These are phyloP conservation scores for Xenentodon cancila DNA, from an alignment of 2,797 vertebrate genomes.

Conservation along the genomic window DNA sequence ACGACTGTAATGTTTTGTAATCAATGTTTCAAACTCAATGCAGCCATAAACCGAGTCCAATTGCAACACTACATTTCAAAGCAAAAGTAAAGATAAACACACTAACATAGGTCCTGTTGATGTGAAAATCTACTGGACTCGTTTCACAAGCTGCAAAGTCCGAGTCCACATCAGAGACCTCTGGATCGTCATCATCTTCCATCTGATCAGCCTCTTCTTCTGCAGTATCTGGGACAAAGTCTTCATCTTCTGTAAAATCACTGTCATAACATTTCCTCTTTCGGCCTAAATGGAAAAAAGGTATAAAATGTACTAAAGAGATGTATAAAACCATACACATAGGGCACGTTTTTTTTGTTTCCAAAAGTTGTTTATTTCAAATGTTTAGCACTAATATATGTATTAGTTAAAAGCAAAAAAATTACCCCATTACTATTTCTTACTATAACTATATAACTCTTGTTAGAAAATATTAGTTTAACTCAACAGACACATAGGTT, in stretches of 20 bases:
- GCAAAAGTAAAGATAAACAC: neutral
- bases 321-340: too few relatives aligned
- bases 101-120: constrained; percentile 35
- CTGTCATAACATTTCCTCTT: constrained; percentile 71
- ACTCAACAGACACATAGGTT: too few relatives aligned
- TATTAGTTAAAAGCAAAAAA: too few relatives aligned
- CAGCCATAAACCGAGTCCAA: too few relatives aligned
- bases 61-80: neutral
- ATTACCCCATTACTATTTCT: too few relatives aligned
- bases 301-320: neutral
- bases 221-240: constrained; percentile 85
- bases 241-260: constrained; percentile 75
- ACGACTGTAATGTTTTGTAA: too few relatives aligned
- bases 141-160: neutral
- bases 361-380: too few relatives aligned
- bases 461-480: too few relatives aligned
- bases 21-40: too few relatives aligned
- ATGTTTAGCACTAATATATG: too few relatives aligned
- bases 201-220: constrained; percentile 63
- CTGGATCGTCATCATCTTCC: constrained; percentile 21
- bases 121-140: neutral
- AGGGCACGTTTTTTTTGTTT: too few relatives aligned
- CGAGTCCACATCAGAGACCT: neutral
- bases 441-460: too few relatives aligned
- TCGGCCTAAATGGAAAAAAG: constrained; percentile 22